These are phyloP conservation scores for Prenolepis imparis DNA, from an alignment of 2,888 invertebrate genomes.

Conservation along the genomic window DNA sequence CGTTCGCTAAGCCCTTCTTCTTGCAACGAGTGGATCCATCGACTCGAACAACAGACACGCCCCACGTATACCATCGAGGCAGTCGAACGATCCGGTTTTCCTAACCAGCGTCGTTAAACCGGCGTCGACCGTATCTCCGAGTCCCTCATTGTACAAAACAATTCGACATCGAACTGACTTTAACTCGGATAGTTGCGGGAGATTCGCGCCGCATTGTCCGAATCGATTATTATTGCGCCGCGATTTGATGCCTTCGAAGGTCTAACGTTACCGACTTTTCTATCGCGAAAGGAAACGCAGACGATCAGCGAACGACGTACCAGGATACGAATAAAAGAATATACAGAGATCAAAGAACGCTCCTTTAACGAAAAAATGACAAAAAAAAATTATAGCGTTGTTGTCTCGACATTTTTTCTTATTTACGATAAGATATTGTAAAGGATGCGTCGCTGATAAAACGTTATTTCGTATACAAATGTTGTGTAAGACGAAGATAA, in stretches of 20 bases:
- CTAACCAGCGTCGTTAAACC: conserved; percentile 47
- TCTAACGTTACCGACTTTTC: background rate
- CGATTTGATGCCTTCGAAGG: background rate
- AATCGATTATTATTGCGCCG: background rate
- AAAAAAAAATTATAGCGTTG: background rate
- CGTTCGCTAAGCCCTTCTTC: conserved; percentile 14
- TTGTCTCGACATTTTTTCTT: background rate
- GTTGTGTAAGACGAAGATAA: background rate
- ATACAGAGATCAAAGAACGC: background rate
- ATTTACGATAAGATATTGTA: background rate
- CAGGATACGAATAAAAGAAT: background rate
- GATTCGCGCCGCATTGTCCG: conserved; percentile 42
- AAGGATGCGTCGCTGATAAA: background rate
- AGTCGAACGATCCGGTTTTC: conserved; percentile 36
- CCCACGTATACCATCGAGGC: conserved; percentile 5
- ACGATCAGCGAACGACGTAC: background rate
- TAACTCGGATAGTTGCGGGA: background rate
- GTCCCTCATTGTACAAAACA: background rate
- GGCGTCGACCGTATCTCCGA: conserved; percentile 19
- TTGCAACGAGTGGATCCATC: conserved; percentile 13
- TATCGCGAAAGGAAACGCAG: background rate
- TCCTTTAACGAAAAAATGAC: background rate
- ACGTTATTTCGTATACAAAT: background rate
- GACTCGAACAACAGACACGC: conserved; percentile 25
- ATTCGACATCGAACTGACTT: conserved; percentile 7